phyloP scores from a whole-genome alignment of 2,888 invertebrate species.

The Pristionchus exspectatus region DNA sequence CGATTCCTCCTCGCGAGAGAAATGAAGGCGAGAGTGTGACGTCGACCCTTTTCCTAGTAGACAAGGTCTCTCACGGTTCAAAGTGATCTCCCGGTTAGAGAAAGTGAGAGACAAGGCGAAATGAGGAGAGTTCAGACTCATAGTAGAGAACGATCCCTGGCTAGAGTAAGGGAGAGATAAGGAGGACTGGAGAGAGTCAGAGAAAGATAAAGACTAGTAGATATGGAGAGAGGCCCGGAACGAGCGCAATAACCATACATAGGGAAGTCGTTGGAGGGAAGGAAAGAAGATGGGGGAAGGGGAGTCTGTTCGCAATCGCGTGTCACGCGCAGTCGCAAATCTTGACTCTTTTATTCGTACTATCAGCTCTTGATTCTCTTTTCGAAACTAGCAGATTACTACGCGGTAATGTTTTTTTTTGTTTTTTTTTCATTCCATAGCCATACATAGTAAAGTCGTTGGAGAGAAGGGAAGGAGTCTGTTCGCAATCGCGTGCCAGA shows the following conservation, averaged over 20 bases:
- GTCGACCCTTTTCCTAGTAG: not conserved
- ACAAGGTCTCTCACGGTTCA: not conserved
- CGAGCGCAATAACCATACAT: conserved; percentile 38
- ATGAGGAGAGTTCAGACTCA: not conserved
- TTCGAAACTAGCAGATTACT: no score
- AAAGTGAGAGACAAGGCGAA: not conserved
- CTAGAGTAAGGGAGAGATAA: not conserved
- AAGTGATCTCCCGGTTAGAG: not conserved
- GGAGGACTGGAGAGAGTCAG: not conserved
- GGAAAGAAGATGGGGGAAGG: no score
- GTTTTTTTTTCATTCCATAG: no score
- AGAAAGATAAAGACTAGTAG: not conserved
- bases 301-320: no score
- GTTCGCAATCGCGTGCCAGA: no score
- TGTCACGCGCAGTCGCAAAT: no score
- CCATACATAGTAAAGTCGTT: conserved; percentile 21
- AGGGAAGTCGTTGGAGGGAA: conserved; percentile 12
- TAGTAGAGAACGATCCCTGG: not conserved
- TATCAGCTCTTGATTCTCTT: no score
- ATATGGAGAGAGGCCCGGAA: not conserved
- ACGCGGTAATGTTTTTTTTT: no score
- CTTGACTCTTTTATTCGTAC: no score
- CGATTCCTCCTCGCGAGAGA: not conserved
- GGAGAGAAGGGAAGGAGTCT: no score
- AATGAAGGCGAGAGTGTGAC: not conserved